phyloP scores from a whole-genome alignment of 2,797 vertebrate species.

The Lacerta agilis region DNA sequence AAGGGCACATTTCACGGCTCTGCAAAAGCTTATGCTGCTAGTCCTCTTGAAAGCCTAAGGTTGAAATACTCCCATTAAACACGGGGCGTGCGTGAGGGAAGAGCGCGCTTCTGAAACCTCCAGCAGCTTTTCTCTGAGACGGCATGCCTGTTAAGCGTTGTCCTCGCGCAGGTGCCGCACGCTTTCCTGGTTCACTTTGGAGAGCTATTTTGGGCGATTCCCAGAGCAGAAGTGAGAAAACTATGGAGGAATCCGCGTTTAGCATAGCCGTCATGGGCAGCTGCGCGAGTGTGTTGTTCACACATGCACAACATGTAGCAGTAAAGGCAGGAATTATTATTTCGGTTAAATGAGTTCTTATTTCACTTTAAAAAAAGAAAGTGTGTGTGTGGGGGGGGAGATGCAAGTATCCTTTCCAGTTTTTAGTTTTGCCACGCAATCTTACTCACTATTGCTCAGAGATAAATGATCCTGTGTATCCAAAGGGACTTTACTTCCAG shows the following conservation, averaged over 20 bases:
- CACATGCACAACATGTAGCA: background rate
- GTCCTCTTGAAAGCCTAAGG: background rate
- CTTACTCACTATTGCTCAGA: background rate
- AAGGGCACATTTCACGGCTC: background rate
- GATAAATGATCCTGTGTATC: background rate
- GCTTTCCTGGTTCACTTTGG: background rate
- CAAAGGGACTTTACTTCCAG: background rate
- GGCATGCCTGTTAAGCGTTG: too few species aligned
- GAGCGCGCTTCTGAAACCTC: too few species aligned
- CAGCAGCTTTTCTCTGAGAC: too few species aligned
- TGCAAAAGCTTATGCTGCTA: background rate
- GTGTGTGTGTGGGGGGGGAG: too few species aligned
- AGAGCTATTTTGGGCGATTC: background rate
- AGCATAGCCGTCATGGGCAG: background rate
- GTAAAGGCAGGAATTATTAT: background rate
- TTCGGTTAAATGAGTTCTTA: background rate
- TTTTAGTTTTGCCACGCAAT: background rate
- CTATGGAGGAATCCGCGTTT: background rate
- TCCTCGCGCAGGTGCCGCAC: background rate
- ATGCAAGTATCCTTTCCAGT: too few species aligned
- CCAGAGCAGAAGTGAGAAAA: background rate
- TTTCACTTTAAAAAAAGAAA: background rate
- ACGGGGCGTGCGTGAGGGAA: too few species aligned
- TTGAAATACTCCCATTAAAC: background rate
- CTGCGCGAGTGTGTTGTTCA: background rate